These are phyloP conservation scores for Xanthia togata DNA, from an alignment of 2,888 invertebrate species.

Conservation along the genomic window DNA sequence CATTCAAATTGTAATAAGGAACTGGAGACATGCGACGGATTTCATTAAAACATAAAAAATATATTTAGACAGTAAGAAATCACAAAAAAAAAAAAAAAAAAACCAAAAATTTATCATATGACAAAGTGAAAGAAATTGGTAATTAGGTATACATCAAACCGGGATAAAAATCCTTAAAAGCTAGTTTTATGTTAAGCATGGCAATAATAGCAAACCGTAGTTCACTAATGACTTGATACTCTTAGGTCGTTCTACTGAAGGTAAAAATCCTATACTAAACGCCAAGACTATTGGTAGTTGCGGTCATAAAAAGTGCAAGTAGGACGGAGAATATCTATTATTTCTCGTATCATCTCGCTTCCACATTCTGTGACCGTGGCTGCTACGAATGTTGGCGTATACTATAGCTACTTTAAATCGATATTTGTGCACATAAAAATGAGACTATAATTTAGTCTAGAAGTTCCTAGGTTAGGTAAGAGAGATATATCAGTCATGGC, in stretches of 20 bases:
- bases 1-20: conserved; percentile 40
- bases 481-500: conserved; percentile 66
- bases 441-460: conserved; percentile 23
- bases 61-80: background rate
- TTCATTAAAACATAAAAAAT: background rate
- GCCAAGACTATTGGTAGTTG: conserved; percentile 6
- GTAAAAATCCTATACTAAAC: conserved; percentile 58
- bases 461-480: conserved; percentile 37
- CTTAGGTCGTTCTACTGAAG: conserved; percentile 63
- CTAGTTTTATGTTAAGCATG: conserved; percentile 66
- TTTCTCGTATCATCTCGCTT: background rate
- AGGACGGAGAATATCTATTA: background rate
- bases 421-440: conserved; percentile 49
- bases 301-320: background rate
- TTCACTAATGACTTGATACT: conserved; percentile 64
- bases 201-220: conserved; percentile 62
- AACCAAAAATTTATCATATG: background rate
- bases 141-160: conserved; percentile 35
- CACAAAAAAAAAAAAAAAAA: too few relatives aligned
- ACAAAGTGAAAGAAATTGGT: conserved; percentile 34
- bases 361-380: background rate
- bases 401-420: conserved; percentile 47
- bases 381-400: conserved; percentile 24
- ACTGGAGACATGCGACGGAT: conserved; percentile 26
- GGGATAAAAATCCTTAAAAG: conserved; percentile 53